These are phyloP conservation scores for Cercocebus atys DNA, from an alignment of 2,113 vertebrate genomes.

Conservation along the genomic window DNA sequence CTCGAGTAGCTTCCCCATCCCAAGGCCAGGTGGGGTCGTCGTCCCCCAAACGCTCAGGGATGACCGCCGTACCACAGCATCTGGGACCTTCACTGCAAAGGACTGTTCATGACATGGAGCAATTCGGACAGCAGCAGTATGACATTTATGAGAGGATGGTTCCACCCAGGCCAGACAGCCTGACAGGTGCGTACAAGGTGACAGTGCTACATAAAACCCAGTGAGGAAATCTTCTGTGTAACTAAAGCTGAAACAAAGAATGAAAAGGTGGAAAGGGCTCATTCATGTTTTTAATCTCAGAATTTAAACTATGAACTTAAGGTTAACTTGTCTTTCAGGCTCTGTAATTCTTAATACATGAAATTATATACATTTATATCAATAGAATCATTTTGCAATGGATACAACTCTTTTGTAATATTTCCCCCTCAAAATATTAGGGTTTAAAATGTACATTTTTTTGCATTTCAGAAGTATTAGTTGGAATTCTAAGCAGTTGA, in stretches of 20 bases:
- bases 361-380: not conserved
- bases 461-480: constrained; percentile 19
- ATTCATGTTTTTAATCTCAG: not conserved
- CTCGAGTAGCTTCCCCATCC: constrained; percentile 84
- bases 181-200: constrained; percentile 89
- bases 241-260: not conserved
- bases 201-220: not conserved
- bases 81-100: constrained; percentile 92
- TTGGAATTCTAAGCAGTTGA: not conserved
- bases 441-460: not conserved
- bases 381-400: not conserved
- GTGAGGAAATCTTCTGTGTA: not conserved
- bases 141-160: constrained; percentile 97
- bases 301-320: not conserved
- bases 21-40: constrained; percentile 90
- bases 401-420: not conserved
- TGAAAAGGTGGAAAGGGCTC: not conserved
- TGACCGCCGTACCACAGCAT: constrained; percentile 95
- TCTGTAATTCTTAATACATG: not conserved
- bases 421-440: not conserved
- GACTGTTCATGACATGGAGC: constrained; percentile 88
- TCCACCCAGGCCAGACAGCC: constrained; percentile 93
- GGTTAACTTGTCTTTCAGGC: not conserved
- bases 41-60: constrained; percentile 91
- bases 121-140: constrained; percentile 90